These are phyloP conservation scores for Tinea pellionella DNA, from an alignment of 2,888 invertebrate species.

Conservation along the genomic window DNA sequence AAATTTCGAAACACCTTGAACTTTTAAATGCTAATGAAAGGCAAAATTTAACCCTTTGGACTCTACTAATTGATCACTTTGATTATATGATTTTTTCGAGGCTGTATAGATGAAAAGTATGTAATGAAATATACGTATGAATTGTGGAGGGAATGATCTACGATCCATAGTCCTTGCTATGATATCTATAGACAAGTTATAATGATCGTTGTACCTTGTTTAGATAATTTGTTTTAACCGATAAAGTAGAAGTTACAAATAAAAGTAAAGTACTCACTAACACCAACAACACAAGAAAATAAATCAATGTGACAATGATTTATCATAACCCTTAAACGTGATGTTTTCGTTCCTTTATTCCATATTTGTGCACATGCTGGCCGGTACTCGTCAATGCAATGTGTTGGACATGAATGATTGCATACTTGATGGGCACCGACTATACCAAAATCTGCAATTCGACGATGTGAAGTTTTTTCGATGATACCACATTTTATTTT, in stretches of 20 bases:
- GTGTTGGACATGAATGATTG: constrained; percentile 52
- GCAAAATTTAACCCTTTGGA: no score
- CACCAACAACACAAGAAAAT: constrained; percentile 42
- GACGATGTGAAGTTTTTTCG: constrained; percentile 22
- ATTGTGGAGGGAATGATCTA: no score
- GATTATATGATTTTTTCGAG: no score
- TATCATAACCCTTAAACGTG: constrained; percentile 33
- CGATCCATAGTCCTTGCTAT: no score
- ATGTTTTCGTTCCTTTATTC: constrained; percentile 19
- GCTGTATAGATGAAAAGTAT: no score
- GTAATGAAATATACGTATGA: no score
- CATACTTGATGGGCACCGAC: constrained; percentile 47
- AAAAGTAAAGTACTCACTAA: constrained; percentile 35
- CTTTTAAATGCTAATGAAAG: no score
- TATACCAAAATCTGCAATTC: constrained; percentile 38
- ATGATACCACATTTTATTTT: constrained; percentile 1
- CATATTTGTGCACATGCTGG: constrained; percentile 38
- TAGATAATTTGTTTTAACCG: no score
- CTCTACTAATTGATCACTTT: no score
- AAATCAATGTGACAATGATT: constrained; percentile 60
- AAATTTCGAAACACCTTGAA: no score
- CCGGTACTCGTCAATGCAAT: constrained; percentile 44
- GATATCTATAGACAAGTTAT: no score
- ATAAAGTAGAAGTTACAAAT: no score
- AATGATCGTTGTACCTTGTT: neutral